phyloP scores from a whole-genome alignment of 1,140 invertebrate species.

The Anastatus disparis region DNA sequence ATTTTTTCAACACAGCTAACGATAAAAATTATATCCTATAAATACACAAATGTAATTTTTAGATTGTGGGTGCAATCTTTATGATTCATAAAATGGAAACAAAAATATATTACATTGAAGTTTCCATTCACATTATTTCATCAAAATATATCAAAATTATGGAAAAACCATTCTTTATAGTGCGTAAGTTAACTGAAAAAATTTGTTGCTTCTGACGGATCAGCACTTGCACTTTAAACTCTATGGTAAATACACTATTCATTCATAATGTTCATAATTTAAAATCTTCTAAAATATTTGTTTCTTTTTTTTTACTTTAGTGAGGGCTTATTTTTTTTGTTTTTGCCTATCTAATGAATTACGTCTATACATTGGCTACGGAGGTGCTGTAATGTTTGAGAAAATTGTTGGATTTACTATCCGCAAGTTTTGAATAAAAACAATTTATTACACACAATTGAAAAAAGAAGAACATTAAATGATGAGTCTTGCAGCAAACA shows the following conservation, averaged over 20 bases:
- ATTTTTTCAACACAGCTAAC: too few species aligned
- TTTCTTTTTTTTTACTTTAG: constrained; percentile 37
- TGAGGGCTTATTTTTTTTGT: constrained; percentile 59
- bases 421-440: constrained; percentile 57
- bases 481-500: constrained; percentile 79
- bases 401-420: constrained; percentile 92
- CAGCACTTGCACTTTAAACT: too few species aligned
- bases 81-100: too few species aligned
- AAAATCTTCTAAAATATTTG: neutral
- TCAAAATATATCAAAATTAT: too few species aligned
- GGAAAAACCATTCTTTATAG: too few species aligned
- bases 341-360: constrained; percentile 94
- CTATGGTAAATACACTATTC: neutral
- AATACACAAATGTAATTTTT: too few species aligned
- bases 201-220: too few species aligned
- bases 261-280: constrained; percentile 7
- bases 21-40: too few species aligned
- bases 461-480: constrained; percentile 9
- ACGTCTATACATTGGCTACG: constrained; percentile 91
- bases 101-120: too few species aligned
- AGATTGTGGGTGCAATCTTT: too few species aligned
- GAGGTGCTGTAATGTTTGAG: constrained; percentile 91
- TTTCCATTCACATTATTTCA: too few species aligned
- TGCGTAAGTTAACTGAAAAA: too few species aligned
- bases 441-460: constrained; percentile 31